Percentiles rank a stretch among this genome's conserved stretches.
Evolutionary conservation across 2,888 invertebrate species (phyloP).

Genomic region (Amitus sp.): DNA sequence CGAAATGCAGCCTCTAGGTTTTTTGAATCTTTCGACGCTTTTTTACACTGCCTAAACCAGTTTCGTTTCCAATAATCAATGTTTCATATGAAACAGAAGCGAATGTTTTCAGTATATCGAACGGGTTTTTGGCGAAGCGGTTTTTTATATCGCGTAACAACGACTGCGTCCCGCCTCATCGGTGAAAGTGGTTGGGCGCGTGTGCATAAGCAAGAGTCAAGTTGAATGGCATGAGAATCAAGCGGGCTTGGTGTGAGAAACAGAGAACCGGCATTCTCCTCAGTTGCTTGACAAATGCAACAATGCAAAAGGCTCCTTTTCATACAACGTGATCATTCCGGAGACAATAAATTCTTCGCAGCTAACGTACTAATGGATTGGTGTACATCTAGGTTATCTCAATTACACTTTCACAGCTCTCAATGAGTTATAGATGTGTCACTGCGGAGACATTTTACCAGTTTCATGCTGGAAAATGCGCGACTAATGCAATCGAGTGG

Average conservation of each 20-base stretch:
- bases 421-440: slow-evolving; percentile 1
- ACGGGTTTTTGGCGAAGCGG: too few species aligned
- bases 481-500: too few species aligned
- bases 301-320: slow-evolving; percentile 6
- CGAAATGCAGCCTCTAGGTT: too few species aligned
- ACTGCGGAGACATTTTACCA: not conserved
- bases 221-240: slow-evolving; percentile 61
- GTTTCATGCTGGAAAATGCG: not conserved
- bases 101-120: too few species aligned
- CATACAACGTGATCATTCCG: not conserved
- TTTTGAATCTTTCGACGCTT: too few species aligned
- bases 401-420: not conserved
- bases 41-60: too few species aligned
- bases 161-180: slow-evolving; percentile 13
- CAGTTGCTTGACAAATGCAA: slow-evolving; percentile 24
- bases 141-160: not conserved
- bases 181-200: slow-evolving; percentile 52
- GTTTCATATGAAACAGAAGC: too few species aligned
- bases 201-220: slow-evolving; percentile 59
- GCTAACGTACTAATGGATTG: not conserved
- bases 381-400: not conserved
- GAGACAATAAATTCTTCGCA: slow-evolving; percentile 1
- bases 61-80: too few species aligned
- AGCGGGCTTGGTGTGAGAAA: slow-evolving; percentile 32
- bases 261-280: slow-evolving; percentile 15